Percentiles rank a stretch among this genome's conserved stretches.
phyloP scores from a whole-genome alignment of 2,888 invertebrate species.

The Agrotis clavis region DNA sequence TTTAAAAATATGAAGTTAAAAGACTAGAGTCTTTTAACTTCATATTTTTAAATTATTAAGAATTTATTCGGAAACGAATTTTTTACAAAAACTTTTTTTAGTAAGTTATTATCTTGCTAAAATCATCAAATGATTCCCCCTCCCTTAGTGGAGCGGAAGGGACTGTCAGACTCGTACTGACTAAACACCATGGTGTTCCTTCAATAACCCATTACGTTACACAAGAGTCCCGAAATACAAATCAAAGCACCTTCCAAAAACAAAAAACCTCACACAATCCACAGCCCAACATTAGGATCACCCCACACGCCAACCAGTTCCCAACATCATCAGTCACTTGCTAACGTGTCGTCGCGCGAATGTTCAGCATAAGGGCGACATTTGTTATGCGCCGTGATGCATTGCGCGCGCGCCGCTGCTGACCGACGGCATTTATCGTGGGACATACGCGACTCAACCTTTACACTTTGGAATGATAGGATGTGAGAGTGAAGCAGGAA shows the following conservation, averaged over 20 bases:
- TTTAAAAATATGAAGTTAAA: too few relatives aligned
- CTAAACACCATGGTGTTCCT: too few relatives aligned
- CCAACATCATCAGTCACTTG: slow-evolving; percentile 58
- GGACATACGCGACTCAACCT: slow-evolving; percentile 68
- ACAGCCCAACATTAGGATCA: slow-evolving; percentile 39
- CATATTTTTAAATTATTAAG: too few relatives aligned
- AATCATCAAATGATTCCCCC: too few relatives aligned
- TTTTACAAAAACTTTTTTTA: too few relatives aligned
- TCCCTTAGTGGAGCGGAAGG: too few relatives aligned
- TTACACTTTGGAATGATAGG: slow-evolving; percentile 48
- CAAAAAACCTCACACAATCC: background rate
- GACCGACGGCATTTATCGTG: slow-evolving; percentile 79
- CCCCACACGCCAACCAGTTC: slow-evolving; percentile 42
- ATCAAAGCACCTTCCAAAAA: background rate
- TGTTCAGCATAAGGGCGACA: slow-evolving; percentile 67
- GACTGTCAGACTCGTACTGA: too few relatives aligned
- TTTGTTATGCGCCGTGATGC: slow-evolving; percentile 73
- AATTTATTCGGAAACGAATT: too few relatives aligned
- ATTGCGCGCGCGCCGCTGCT: slow-evolving; percentile 73
- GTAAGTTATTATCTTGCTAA: too few relatives aligned
- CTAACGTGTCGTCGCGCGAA: slow-evolving; percentile 60
- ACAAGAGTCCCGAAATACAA: background rate
- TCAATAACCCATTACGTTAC: background rate
- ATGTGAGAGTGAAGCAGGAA: slow-evolving; percentile 29
- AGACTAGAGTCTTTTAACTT: too few relatives aligned